These are phyloP conservation scores for Rhagophthalmus giganteus DNA, from an alignment of 2,888 invertebrate genomes.

Conservation along the genomic window DNA sequence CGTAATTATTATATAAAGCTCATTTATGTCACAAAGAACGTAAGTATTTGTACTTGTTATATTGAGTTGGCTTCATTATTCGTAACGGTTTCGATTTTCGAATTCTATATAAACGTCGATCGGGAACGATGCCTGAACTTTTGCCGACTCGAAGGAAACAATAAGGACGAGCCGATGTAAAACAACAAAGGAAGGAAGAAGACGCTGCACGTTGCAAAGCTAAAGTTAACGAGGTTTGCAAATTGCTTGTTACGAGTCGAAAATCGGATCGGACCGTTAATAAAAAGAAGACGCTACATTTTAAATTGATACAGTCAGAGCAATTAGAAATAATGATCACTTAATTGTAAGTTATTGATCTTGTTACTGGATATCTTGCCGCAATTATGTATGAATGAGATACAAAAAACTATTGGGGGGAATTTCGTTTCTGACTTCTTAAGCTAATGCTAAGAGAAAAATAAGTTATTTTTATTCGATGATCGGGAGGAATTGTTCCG, in stretches of 20 bases:
- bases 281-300: constrained; percentile 44
- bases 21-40: constrained; percentile 24
- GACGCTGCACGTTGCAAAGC: no score
- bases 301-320: constrained; percentile 49
- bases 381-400: constrained; percentile 46
- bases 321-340: constrained; percentile 56
- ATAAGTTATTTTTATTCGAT: no score
- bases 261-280: constrained; percentile 47
- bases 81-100: constrained; percentile 49
- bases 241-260: constrained; percentile 54
- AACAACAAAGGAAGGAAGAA: no score
- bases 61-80: constrained; percentile 46
- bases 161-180: constrained; percentile 15
- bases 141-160: constrained; percentile 4
- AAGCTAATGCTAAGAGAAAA: not conserved
- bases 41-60: constrained; percentile 32
- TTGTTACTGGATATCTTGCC: constrained; percentile 53
- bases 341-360: constrained; percentile 57
- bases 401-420: constrained; percentile 20
- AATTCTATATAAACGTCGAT: constrained; percentile 50
- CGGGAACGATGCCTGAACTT: constrained; percentile 17
- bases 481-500: no score
- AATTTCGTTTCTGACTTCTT: constrained; percentile 10
- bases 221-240: constrained; percentile 52
- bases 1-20: constrained; percentile 28